Conservation (phyloP, 2,888 invertebrate genomes). For the Gymnocheta viridis region DNA sequence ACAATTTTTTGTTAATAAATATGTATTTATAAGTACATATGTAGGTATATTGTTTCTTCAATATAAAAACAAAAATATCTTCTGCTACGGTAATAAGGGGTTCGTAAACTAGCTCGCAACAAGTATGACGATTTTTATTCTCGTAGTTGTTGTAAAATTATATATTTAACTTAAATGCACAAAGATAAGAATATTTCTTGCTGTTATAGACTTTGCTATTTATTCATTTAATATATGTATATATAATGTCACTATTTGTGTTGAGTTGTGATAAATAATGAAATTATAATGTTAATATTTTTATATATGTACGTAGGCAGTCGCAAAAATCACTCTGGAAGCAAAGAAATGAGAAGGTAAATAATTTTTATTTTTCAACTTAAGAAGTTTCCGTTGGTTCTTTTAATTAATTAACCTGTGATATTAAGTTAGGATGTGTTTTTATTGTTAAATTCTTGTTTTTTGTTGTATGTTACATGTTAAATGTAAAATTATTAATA, state of each 20-base stretch:
- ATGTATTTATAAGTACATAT: not conserved
- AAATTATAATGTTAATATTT: conserved; percentile 56
- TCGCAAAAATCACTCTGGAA: not conserved
- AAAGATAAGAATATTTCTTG: conserved; percentile 57
- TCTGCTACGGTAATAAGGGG: conserved; percentile 48
- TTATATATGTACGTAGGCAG: not conserved
- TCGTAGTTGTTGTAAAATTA: conserved; percentile 8
- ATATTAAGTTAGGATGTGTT: too few species aligned
- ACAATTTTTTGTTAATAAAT: too few species aligned
- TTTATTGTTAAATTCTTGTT: too few species aligned
- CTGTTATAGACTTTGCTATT: conserved; percentile 38
- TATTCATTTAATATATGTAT: conserved; percentile 63
- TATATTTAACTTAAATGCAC: conserved; percentile 29
- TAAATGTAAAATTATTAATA: too few species aligned
- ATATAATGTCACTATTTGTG: conserved; percentile 65
- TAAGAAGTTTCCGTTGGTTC: too few species aligned
- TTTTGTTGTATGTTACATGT: too few species aligned
- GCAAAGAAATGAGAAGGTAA: too few species aligned
- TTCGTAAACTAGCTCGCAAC: conserved; percentile 55
- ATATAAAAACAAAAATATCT: conserved; percentile 10
- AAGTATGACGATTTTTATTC: conserved; percentile 33
- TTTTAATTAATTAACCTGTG: too few species aligned
- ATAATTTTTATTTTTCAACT: too few species aligned
- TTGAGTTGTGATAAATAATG: conserved; percentile 60
- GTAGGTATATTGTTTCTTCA: not conserved